Evolutionary conservation across 2,797 vertebrate genomes (phyloP).

Genomic region (Neomorphus geoffroyi): DNA sequence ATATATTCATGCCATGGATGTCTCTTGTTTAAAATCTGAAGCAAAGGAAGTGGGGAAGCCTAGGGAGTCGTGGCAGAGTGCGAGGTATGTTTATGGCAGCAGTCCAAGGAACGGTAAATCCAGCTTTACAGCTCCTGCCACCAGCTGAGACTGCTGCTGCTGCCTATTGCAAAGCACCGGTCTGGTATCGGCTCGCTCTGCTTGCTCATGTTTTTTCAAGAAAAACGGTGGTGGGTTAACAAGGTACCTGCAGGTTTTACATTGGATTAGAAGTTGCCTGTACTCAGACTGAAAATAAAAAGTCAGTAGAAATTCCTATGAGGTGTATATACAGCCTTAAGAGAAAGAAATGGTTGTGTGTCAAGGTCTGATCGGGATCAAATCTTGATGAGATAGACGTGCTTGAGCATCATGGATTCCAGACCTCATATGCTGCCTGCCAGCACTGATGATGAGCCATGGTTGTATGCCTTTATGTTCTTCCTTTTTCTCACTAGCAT

Average conservation of each 20-base stretch:
- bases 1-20: neutral
- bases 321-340: neutral
- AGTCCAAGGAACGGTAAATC: constrained; percentile 34
- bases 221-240: neutral
- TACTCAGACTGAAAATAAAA: neutral
- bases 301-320: neutral
- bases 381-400: neutral
- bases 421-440: neutral
- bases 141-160: neutral
- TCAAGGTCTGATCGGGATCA: neutral
- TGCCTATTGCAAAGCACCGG: neutral
- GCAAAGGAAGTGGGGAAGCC: neutral
- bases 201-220: neutral
- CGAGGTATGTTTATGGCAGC: constrained; percentile 32
- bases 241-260: neutral
- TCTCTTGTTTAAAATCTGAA: neutral
- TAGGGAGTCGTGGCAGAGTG: neutral
- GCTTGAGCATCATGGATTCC: neutral
- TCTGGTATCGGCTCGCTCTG: neutral
- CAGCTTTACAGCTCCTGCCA: neutral
- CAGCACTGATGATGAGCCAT: neutral
- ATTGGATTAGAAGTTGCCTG: neutral
- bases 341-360: neutral
- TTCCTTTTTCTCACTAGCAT: neutral
- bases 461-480: neutral